phyloP scores from a whole-genome alignment of 1,140 invertebrate genomes.

The Rhagoletis pomonella region DNA sequence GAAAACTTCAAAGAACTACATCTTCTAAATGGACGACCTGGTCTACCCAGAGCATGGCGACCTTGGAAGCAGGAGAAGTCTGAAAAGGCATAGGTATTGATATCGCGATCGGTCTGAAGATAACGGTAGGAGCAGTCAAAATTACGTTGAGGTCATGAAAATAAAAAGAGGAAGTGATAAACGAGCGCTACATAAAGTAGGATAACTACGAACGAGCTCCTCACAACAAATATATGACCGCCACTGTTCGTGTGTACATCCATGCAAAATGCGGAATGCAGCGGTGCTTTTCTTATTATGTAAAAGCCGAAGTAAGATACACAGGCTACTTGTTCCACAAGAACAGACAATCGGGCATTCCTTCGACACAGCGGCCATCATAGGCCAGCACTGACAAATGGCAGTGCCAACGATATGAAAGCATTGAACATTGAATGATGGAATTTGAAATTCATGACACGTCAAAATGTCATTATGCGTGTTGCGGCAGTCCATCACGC shows the following conservation, averaged over 20 bases:
- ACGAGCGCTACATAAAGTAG: no score
- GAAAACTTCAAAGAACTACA: no score
- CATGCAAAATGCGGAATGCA: background rate
- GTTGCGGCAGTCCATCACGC: slow-evolving; percentile 10
- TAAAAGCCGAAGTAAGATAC: background rate
- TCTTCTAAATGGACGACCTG: no score
- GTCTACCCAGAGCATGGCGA: no score
- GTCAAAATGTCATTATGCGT: slow-evolving; percentile 36
- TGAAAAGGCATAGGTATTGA: no score
- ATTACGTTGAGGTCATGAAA: no score
- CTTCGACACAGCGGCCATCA: no score
- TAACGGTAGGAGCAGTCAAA: no score
- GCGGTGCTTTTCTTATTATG: background rate
- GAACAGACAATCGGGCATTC: background rate
- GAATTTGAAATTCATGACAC: slow-evolving; percentile 36
- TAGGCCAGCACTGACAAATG: background rate
- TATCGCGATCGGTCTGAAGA: no score
- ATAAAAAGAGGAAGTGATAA: no score
- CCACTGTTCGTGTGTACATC: background rate
- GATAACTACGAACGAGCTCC: no score
- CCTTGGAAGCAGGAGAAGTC: no score
- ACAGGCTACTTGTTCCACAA: background rate
- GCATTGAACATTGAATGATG: slow-evolving; percentile 2
- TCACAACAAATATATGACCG: background rate
- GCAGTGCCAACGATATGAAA: background rate